These are phyloP conservation scores for Myrmecobius fasciatus DNA, from an alignment of 2,113 vertebrate species.

Conservation along the genomic window DNA sequence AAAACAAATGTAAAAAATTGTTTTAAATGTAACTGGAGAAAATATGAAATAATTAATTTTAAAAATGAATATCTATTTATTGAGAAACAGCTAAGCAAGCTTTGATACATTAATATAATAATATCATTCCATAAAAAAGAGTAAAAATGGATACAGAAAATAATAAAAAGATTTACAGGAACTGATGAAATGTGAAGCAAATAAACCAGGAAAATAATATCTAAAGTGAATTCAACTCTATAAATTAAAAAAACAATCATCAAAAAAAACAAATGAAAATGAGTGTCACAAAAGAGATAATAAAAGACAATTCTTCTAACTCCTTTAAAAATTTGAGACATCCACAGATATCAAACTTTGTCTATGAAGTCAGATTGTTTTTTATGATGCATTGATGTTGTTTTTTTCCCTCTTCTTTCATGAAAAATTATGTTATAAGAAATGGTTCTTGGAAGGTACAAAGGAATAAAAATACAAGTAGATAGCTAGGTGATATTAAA, in stretches of 20 bases:
- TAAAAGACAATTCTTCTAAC: background rate
- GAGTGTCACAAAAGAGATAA: background rate
- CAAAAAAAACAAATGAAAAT: background rate
- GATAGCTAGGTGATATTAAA: background rate
- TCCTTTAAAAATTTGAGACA: background rate
- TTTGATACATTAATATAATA: background rate
- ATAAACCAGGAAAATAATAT: background rate
- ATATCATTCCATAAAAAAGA: background rate
- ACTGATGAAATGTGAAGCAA: background rate
- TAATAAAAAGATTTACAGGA: background rate
- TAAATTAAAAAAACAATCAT: background rate
- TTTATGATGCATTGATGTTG: background rate
- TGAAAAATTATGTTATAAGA: background rate
- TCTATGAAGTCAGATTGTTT: background rate
- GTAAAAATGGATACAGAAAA: background rate
- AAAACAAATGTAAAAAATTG: too few species aligned
- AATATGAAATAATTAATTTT: too few species aligned
- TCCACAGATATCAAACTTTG: background rate
- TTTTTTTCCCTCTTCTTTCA: background rate
- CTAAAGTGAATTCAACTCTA: background rate
- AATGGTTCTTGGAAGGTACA: background rate
- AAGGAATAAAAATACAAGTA: background rate
- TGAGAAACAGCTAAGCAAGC: background rate
- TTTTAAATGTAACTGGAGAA: too few species aligned
- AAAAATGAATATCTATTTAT: background rate